Percentiles rank a stretch among this genome's conserved stretches.
Evolutionary conservation across 2,113 vertebrate species (phyloP).

Genomic region (Thryonomys swinderianus): DNA sequence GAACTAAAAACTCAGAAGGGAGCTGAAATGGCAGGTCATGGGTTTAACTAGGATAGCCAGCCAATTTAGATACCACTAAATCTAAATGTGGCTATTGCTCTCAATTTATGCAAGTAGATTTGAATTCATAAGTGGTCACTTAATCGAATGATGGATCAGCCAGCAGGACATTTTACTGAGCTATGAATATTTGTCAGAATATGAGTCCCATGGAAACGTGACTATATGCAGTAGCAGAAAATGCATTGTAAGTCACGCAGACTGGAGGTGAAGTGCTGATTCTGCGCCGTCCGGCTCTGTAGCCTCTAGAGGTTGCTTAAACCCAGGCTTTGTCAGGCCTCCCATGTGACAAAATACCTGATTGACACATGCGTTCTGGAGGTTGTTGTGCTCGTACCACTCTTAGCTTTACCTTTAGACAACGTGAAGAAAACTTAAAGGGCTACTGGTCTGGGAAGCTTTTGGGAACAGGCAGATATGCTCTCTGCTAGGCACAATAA

Average conservation of each 20-base stretch:
- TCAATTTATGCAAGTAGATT: slow-evolving; percentile 23
- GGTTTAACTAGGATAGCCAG: not conserved
- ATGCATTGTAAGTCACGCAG: not conserved
- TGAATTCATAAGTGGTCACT: not conserved
- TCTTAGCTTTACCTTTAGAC: not conserved
- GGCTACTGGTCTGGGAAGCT: not conserved
- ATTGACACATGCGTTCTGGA: not conserved
- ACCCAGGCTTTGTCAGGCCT: not conserved
- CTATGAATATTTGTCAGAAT: slow-evolving; percentile 6
- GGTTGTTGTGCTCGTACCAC: not conserved
- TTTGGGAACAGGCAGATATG: not conserved
- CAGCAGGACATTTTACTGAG: not conserved
- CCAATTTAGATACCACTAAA: not conserved
- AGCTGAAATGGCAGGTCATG: not conserved
- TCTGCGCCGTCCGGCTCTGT: not conserved
- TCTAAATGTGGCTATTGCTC: not conserved
- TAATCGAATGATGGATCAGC: not conserved
- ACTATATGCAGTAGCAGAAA: not conserved
- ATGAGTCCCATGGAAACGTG: not conserved
- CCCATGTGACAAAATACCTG: not conserved
- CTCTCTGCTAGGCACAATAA: not conserved
- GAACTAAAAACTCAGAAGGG: not conserved
- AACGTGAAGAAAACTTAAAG: not conserved
- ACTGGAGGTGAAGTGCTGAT: not conserved
- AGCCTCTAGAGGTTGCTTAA: not conserved